Base-by-base conservation (phyloP, 2,888 invertebrate species). In the Plusia festucae region DNA sequence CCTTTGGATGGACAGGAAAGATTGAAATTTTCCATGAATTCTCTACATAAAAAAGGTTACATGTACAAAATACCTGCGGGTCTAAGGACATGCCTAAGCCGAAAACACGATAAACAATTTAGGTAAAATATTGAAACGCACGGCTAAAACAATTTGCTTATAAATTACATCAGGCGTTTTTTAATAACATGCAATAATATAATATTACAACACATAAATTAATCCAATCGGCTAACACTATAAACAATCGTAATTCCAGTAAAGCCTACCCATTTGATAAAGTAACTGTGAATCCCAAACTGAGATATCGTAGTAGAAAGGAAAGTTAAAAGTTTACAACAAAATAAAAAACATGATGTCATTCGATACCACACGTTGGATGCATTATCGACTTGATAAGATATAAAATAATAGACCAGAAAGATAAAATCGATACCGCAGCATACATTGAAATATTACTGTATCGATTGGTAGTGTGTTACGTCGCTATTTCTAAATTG, bases 361-460 rank as follows among this genome's bases (percentile, higher is more conserved):
- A 80, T 53, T 27, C 40, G 63, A 70, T 65, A 56, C 66, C 64
- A 51, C 22, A 70, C 76, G 68, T 67, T 64, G 70, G 55, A 57
- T 66, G 68, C 58, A 57, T 51, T 81, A 81, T 81, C 82, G 34
- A 13, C 2, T 34, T 61, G 80, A 80, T 80, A 77, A 80, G 82
- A 82, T 81, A 66, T 68, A 73, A 61, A 61, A 64, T 74, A 71
- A 79, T 70, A 69, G 57, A 67, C 63, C 66, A 60, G 64, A 57
- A 51, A 58, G 68, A 74, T 72, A 63, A 22, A 60, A 63, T 53
- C 53, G 59, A 74, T 79, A 81, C 30, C 54, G 60, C 30, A 56
- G 40, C 56, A 71, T 62, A 68, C 57, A 56, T 62, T 54, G 70
- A 56, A 51, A 60, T 58, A 73, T 63, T 53, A 24, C 68, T 18